Percentiles rank a stretch among this genome's conserved stretches.
Evolutionary conservation across 2,113 vertebrate species (phyloP).

Genomic region (Phalacrocorax brasilianus): DNA sequence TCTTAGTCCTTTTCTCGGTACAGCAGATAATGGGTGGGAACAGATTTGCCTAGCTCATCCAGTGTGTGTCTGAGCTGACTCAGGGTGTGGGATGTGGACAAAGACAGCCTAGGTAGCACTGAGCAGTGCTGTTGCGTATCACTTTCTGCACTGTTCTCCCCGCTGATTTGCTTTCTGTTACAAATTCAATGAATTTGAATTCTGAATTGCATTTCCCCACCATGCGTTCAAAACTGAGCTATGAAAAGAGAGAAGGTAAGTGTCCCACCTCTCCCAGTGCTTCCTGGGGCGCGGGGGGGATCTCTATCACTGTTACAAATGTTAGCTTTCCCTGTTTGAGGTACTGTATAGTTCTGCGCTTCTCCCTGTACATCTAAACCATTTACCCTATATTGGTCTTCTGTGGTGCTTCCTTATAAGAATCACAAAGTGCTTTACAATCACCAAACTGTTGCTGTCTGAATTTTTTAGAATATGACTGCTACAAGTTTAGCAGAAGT

Average conservation of each 20-base stretch:
- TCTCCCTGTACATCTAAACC: not conserved
- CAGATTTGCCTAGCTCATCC: not conserved
- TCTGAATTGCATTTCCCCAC: not conserved
- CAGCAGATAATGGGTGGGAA: not conserved
- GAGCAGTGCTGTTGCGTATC: not conserved
- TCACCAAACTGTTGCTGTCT: not conserved
- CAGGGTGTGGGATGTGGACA: not conserved
- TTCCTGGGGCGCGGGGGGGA: not conserved
- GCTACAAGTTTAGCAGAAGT: not conserved
- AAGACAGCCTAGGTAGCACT: not conserved
- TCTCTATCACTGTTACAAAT: not conserved
- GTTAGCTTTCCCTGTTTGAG: fast-evolving
- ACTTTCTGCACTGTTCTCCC: not conserved
- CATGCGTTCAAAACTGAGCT: not conserved
- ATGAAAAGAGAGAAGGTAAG: not conserved
- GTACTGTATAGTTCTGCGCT: not conserved
- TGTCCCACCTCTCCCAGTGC: not conserved
- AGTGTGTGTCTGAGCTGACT: not conserved
- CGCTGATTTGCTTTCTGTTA: not conserved
- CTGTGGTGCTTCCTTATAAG: not conserved
- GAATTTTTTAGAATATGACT: not conserved
- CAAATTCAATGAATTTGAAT: not conserved
- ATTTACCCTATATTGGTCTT: not conserved
- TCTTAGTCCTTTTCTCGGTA: not conserved
- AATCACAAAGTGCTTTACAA: not conserved